Conservation (phyloP, 2,797 vertebrate species). For the Lagocephalus sceleratus region DNA sequence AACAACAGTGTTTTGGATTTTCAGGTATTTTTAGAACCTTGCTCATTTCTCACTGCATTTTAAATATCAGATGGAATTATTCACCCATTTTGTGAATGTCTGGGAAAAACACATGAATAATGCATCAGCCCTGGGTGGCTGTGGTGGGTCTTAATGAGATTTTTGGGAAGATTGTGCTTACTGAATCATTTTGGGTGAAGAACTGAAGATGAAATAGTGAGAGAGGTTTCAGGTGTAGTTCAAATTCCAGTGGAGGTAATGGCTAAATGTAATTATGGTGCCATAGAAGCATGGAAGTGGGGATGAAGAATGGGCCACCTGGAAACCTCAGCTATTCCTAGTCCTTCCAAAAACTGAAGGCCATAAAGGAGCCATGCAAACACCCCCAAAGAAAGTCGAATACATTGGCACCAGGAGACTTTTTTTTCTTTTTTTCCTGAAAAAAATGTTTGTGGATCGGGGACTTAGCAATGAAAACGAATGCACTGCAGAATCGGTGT, state of each 20-base stretch:
- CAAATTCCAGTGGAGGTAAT: conserved; percentile 30
- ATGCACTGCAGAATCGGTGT: neutral
- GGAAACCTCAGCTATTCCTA: conserved; percentile 19
- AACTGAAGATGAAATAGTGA: conserved; percentile 27
- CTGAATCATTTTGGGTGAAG: conserved; percentile 47
- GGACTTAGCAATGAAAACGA: too few species aligned
- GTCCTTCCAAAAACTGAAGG: conserved; percentile 16
- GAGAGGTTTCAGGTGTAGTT: conserved; percentile 25
- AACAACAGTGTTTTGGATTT: conserved; percentile 25
- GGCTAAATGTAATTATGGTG: conserved; percentile 43
- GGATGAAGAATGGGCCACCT: conserved; percentile 3
- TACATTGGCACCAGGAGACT: neutral
- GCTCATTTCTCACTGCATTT: conserved; percentile 54
- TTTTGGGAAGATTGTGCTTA: conserved; percentile 59
- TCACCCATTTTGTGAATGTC: conserved; percentile 47
- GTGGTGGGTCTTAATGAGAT: conserved; percentile 64
- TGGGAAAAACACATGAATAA: conserved; percentile 69
- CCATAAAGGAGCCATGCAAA: conserved; percentile 6
- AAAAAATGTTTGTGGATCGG: too few species aligned
- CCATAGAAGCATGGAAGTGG: conserved; percentile 9
- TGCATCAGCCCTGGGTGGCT: conserved; percentile 57
- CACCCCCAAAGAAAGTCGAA: conserved; percentile 3
- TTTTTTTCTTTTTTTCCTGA: neutral
- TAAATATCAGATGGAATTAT: conserved; percentile 64
- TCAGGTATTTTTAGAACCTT: conserved; percentile 25